phyloP scores from a whole-genome alignment of 2,888 invertebrate genomes.

The Pecten maximus region DNA sequence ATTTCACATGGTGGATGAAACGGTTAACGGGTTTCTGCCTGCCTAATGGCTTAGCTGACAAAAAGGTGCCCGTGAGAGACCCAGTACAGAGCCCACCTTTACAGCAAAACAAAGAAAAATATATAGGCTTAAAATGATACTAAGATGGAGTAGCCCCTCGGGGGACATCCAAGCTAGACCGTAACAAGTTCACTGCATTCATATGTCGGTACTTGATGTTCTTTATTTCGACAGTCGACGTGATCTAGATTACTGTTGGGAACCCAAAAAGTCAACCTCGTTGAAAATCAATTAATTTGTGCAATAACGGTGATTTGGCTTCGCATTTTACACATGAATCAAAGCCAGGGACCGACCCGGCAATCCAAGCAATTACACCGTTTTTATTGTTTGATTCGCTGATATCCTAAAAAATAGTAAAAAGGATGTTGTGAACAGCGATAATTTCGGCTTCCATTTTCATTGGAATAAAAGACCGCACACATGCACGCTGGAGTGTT shows the following conservation, averaged over 20 bases:
- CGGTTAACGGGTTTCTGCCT: conserved; percentile 30
- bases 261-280: conserved; percentile 38
- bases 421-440: background rate
- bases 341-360: conserved; percentile 20
- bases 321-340: conserved; percentile 28
- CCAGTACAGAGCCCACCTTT: conserved; percentile 4
- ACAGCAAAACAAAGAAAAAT: conserved; percentile 30
- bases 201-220: conserved; percentile 46
- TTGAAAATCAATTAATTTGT: conserved; percentile 48
- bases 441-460: conserved; percentile 35
- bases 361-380: conserved; percentile 29
- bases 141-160: conserved; percentile 3
- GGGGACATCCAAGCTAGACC: conserved; percentile 31
- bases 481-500: conserved; percentile 8
- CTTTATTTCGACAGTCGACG: conserved; percentile 46
- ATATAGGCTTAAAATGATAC: conserved; percentile 35
- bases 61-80: conserved; percentile 30
- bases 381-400: conserved; percentile 7
- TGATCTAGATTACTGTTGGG: conserved; percentile 45
- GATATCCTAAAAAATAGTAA: background rate
- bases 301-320: conserved; percentile 42
- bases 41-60: conserved; percentile 33
- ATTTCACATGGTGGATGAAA: conserved; percentile 30
- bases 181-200: conserved; percentile 42
- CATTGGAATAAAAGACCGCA: conserved; percentile 22